phyloP scores from a whole-genome alignment of 2,113 vertebrate species.

The Oostethus manadensis region DNA sequence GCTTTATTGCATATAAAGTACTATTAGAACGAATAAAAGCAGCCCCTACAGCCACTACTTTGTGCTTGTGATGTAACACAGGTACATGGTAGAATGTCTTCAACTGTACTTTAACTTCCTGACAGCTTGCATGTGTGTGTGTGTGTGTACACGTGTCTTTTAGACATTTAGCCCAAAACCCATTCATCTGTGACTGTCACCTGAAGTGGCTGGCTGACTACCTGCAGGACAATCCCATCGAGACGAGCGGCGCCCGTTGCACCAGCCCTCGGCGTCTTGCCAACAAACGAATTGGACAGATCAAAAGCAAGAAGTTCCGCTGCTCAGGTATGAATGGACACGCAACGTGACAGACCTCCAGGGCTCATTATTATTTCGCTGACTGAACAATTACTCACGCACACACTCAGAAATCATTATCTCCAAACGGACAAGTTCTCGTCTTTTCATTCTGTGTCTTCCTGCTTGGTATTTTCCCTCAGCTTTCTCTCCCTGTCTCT shows the following conservation, averaged over 20 bases:
- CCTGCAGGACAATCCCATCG: slow-evolving; percentile 97
- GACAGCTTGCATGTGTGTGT: slow-evolving; percentile 10
- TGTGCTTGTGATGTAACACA: background rate
- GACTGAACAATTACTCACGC: slow-evolving; percentile 30
- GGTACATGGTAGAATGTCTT: background rate
- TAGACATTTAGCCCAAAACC: slow-evolving; percentile 98
- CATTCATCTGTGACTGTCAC: slow-evolving; percentile 99
- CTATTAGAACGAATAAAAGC: background rate
- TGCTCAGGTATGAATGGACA: slow-evolving; percentile 87
- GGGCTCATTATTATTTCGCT: background rate
- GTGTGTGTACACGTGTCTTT: slow-evolving; percentile 17
- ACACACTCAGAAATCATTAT: background rate
- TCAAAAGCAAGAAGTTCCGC: slow-evolving; percentile 99
- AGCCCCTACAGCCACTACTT: background rate
- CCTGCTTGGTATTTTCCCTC: slow-evolving; percentile 54
- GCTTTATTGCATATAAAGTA: background rate
- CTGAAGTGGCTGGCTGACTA: slow-evolving; percentile 99
- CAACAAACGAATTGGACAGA: slow-evolving; percentile 98
- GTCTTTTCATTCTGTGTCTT: slow-evolving; percentile 81
- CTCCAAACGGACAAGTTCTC: slow-evolving; percentile 50
- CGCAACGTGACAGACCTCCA: background rate
- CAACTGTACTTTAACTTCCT: slow-evolving; percentile 1
- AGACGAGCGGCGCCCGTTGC: slow-evolving; percentile 97
- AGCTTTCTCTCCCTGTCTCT: slow-evolving; percentile 12
- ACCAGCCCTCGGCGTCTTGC: slow-evolving; percentile 95